A percentile compares a stretch with the other conserved stretches of the same genome.
phyloP scores from a whole-genome alignment of 2,113 vertebrate genomes.

The Lonchura striata region DNA sequence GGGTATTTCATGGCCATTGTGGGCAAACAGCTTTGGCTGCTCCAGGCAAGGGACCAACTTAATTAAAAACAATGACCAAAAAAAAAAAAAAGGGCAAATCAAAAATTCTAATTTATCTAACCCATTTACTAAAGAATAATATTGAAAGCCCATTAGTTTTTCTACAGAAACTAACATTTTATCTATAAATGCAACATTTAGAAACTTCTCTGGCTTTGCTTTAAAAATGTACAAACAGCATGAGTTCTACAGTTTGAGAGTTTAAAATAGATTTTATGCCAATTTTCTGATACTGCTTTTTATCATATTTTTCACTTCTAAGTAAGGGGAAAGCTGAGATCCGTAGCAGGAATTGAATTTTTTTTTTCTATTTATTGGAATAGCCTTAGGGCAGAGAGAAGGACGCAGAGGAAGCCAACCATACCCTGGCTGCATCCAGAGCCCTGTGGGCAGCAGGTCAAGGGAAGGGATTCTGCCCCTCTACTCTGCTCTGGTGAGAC shows the following conservation, averaged over 20 bases:
- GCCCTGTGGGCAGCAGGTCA: fast-evolving
- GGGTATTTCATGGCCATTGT: not conserved
- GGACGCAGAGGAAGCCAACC: not conserved
- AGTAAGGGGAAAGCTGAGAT: not conserved
- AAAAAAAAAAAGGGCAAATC: not conserved
- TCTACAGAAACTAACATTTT: not conserved
- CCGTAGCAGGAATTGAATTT: not conserved
- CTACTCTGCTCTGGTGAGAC: not conserved
- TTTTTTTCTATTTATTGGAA: not conserved
- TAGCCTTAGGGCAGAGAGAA: not conserved
- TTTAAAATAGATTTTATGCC: not conserved
- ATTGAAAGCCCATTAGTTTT: not conserved
- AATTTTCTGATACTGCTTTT: not conserved
- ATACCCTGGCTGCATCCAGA: not conserved
- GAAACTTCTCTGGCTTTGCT: not conserved
- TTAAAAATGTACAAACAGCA: not conserved
- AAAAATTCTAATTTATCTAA: not conserved
- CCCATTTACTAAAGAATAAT: not conserved
- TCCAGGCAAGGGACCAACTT: conserved; percentile 23
- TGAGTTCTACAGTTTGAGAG: not conserved
- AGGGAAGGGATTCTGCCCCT: not conserved
- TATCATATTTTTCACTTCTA: not conserved
- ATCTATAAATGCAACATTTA: not conserved
- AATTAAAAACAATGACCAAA: not conserved
- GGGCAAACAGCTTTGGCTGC: conserved; percentile 30